Conservation (phyloP, 2,113 vertebrate genomes). For the Smithornis capensis region DNA sequence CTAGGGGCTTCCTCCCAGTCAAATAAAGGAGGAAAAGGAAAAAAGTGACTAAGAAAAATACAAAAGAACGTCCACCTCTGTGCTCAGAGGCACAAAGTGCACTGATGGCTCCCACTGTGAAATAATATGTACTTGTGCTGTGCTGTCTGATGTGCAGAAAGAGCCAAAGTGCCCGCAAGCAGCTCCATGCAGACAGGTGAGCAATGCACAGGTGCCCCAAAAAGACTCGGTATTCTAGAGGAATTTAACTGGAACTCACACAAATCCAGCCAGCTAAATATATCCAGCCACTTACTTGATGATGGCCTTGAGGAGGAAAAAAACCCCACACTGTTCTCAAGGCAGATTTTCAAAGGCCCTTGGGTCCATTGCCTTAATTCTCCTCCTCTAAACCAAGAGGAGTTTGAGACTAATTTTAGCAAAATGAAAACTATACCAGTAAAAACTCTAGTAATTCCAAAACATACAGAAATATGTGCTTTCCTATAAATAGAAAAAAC, state of each 20-base stretch:
- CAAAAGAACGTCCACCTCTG: not conserved
- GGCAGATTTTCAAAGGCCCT: not conserved
- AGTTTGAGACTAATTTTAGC: not conserved
- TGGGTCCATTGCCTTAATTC: not conserved
- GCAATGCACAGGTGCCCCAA: not conserved
- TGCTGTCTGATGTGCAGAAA: not conserved
- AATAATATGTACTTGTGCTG: accelerated
- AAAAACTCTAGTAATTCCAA: not conserved
- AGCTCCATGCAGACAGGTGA: not conserved
- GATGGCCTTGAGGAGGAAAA: not conserved
- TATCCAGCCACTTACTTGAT: not conserved
- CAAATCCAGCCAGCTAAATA: not conserved
- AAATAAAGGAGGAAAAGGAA: not conserved
- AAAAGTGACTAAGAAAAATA: not conserved
- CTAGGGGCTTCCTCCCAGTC: not conserved
- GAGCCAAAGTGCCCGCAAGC: not conserved
- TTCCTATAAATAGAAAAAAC: not conserved
- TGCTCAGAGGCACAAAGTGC: not conserved
- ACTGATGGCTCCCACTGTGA: not conserved
- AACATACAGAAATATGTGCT: not conserved
- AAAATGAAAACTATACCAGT: not conserved
- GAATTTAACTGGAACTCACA: not conserved
- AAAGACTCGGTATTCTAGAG: not conserved
- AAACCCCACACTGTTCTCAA: not conserved
- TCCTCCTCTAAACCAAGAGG: not conserved